Evolutionary conservation across 1,140 invertebrate genomes (phyloP), one percentile per base, ranked within the genome.

Genomic region (Trichonephila clavata): DNA sequence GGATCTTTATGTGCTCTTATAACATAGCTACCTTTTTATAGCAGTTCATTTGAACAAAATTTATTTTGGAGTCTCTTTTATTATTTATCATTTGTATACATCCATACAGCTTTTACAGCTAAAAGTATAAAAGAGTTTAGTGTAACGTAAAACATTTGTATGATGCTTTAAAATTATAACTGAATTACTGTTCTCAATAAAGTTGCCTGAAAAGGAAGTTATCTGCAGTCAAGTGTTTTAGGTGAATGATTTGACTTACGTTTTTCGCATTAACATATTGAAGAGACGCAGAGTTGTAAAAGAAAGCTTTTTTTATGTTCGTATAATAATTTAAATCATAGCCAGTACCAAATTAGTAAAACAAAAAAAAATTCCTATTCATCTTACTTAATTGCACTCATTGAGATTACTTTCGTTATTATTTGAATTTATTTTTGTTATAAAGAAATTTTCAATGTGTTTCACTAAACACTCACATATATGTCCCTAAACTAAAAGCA

Each of bases 81-180:
- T 77, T 77, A 77, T 77, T 77, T 77, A 77, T 27, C 71, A 84
- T 84, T 20, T 59, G 39, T 84, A 84, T 60, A n/a, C 83, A 84
- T 50, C 14, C 32, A 77, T 77, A 32, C 71, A 32, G 14, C 24
- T 32, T 77, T 77, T 77, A 77, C 27, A 16, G 71, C 71, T 77
- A 77, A 71, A 71, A 32, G 71, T 77, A 77, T 77, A 39, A 39
- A 77, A 77, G 14, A 18, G 10, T 77, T 77, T 77, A 77, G 71
- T 77, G 71, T 77, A 77, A 77, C 71, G 71, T 71, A 71, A 71
- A 71, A 77, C 27, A 5, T 32, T 77, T 77, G 71, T 77, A 39
- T 13, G 32, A 77, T 77, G 39, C 27, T 77, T 77, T 32, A 6
- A 39, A 39, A 18, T 18, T 20, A 27, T 77, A 77, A 77, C 20